Conservation (phyloP, 2,113 vertebrate species). For the Sturnus vulgaris region DNA sequence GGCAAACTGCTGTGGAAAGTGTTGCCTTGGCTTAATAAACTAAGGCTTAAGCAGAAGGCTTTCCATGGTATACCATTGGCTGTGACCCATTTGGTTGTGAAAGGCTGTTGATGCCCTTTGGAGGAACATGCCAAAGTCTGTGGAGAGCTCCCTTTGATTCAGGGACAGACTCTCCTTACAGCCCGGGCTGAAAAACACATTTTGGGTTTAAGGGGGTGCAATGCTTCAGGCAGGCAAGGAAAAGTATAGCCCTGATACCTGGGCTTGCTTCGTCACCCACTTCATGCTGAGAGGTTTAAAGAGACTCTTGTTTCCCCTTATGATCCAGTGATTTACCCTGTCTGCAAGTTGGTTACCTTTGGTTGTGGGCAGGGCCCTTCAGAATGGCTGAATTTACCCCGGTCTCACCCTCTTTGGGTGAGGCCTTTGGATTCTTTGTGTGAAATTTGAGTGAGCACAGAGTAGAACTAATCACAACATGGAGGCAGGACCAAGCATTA, state of each 20-base stretch:
- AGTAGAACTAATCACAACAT: background rate
- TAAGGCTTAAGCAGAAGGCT: background rate
- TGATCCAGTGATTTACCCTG: background rate
- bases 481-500: background rate
- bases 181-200: background rate
- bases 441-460: background rate
- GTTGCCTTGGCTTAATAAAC: background rate
- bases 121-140: background rate
- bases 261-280: background rate
- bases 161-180: background rate
- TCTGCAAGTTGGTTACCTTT: background rate
- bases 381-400: background rate
- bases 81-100: background rate
- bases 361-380: background rate
- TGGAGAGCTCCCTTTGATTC: background rate
- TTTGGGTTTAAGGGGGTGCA: background rate
- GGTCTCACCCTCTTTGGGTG: background rate
- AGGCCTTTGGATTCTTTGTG: background rate
- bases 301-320: background rate
- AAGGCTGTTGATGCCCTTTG: background rate
- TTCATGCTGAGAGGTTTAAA: background rate
- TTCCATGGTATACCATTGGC: rapidly evolving
- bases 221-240: background rate
- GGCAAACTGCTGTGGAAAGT: background rate
- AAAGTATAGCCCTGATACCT: background rate